phyloP scores from a whole-genome alignment of 1,140 invertebrate species.

The Listronotus bonariensis region DNA sequence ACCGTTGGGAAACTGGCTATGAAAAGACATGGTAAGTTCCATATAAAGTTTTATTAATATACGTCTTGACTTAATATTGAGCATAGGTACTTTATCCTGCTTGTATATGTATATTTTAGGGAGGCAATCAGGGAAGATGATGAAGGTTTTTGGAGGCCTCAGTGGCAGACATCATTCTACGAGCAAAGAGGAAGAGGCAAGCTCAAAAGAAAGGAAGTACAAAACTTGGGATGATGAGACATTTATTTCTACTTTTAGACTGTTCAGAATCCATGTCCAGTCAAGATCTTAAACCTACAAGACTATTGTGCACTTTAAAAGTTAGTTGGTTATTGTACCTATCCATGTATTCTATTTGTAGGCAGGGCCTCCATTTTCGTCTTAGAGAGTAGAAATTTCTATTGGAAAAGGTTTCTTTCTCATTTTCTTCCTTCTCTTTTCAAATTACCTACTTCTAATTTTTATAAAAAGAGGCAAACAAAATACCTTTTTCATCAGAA shows the following conservation, averaged over 20 bases:
- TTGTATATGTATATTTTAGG: constrained; percentile 61
- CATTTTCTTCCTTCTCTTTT: no score
- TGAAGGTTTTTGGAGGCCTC: constrained; percentile 87
- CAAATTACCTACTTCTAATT: no score
- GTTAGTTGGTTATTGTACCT: constrained; percentile 57
- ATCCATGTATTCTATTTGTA: no score
- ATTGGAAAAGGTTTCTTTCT: no score
- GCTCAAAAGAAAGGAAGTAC: constrained; percentile 73
- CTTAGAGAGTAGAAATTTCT: no score
- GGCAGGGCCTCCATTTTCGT: no score
- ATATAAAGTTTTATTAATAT: background rate
- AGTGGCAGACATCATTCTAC: constrained; percentile 88
- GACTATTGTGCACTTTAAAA: constrained; percentile 87
- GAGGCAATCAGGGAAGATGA: constrained; percentile 97
- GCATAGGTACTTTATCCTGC: constrained; percentile 26
- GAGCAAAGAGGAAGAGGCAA: constrained; percentile 77
- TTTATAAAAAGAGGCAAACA: no score
- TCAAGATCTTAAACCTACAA: constrained; percentile 94
- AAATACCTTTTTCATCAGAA: no score
- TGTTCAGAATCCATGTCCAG: constrained; percentile 91
- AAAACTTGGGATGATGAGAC: constrained; percentile 94
- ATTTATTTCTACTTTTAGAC: constrained; percentile 90
- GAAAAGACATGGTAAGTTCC: constrained; percentile 87
- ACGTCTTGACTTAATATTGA: constrained; percentile 16
- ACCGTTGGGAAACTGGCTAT: constrained; percentile 96